Conservation (phyloP, 1,140 invertebrate genomes). For the Schlechtendalia chinensis region DNA sequence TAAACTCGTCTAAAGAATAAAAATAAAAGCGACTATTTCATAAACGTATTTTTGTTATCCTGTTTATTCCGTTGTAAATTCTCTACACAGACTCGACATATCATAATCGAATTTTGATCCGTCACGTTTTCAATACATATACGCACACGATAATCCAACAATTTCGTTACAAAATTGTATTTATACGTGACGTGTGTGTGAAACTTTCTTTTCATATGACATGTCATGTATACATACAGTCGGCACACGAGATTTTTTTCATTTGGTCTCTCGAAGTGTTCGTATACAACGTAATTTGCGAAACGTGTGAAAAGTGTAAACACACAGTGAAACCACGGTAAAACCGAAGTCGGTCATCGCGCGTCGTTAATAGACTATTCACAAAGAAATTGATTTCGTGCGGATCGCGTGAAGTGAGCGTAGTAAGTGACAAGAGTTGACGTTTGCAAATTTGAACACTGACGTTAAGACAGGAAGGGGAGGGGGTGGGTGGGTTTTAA, state of each 20-base stretch:
- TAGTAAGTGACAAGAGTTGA: too few species aligned
- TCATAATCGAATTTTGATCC: background rate
- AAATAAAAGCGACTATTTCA: background rate
- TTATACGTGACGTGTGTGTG: too few species aligned
- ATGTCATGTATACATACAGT: too few species aligned
- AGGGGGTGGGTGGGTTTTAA: background rate
- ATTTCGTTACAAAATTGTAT: background rate
- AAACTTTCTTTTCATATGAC: background rate
- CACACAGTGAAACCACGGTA: too few species aligned
- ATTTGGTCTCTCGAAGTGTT: background rate
- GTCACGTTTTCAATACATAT: conserved; percentile 17
- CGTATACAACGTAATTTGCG: too few species aligned
- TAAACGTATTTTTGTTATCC: background rate
- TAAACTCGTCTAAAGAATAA: background rate
- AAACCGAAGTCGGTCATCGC: background rate
- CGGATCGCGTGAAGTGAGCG: too few species aligned
- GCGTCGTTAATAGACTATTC: background rate
- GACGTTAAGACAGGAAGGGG: too few species aligned
- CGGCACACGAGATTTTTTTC: background rate
- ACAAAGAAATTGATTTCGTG: background rate
- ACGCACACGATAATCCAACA: background rate
- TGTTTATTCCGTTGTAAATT: background rate
- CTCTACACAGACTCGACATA: background rate
- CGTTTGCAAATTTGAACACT: conserved; percentile 1
- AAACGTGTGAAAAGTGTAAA: too few species aligned